Percentiles rank a stretch among this genome's conserved stretches.
phyloP scores from a whole-genome alignment of 2,888 invertebrate genomes.

The Ectemnius cavifrons region DNA sequence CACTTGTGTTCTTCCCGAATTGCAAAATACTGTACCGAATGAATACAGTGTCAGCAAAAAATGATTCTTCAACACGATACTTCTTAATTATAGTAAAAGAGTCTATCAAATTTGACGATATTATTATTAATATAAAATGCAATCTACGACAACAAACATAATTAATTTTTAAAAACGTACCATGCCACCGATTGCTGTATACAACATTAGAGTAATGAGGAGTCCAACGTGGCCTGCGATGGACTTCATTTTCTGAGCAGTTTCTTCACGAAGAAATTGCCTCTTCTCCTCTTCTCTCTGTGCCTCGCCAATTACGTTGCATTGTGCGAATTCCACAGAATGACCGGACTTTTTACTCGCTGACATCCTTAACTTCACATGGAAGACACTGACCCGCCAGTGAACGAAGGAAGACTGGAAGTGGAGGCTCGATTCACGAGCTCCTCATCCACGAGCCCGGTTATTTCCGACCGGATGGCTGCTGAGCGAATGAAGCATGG shows the following conservation, averaged over 20 bases:
- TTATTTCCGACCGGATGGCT: conserved; percentile 46
- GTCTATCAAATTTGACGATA: neutral
- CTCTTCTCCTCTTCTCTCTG: neutral
- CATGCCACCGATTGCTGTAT: conserved; percentile 89
- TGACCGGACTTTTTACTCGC: conserved; percentile 27
- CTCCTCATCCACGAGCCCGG: conserved; percentile 31
- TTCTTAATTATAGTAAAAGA: neutral
- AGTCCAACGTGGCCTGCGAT: conserved; percentile 87
- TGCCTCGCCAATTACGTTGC: neutral
- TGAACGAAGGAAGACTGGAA: conserved; percentile 45
- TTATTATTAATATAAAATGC: neutral
- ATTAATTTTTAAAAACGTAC: conserved; percentile 79
- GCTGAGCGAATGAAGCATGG: conserved; percentile 7
- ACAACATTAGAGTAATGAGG: conserved; percentile 86
- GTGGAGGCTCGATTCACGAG: conserved; percentile 9
- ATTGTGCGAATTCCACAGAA: conserved; percentile 19
- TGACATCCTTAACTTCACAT: conserved; percentile 30
- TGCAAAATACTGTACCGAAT: neutral
- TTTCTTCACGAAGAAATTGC: conserved; percentile 20
- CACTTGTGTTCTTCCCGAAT: neutral
- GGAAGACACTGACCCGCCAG: conserved; percentile 25
- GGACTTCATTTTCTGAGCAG: conserved; percentile 80
- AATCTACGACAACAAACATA: neutral
- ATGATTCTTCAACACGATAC: neutral
- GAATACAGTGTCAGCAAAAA: no score